These are phyloP conservation scores for Nymphicus hollandicus DNA, from an alignment of 2,113 vertebrate species.

Conservation along the genomic window DNA sequence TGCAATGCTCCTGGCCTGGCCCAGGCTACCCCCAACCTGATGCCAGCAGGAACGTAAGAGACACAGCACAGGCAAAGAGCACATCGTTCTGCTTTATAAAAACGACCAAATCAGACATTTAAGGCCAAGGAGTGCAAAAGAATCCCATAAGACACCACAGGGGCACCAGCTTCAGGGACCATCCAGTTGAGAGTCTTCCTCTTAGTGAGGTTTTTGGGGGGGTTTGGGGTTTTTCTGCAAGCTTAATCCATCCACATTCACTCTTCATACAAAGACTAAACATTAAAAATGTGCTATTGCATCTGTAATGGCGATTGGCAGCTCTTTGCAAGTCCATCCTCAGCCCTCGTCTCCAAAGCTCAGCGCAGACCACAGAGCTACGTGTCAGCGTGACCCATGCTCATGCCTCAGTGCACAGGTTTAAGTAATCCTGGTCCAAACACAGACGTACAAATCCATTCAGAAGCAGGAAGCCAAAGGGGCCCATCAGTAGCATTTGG, in stretches of 20 bases:
- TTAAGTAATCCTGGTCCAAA: not conserved
- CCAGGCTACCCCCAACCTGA: not conserved
- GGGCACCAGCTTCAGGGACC: not conserved
- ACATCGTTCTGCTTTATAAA: slow-evolving; percentile 38
- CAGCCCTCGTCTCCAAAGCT: not conserved
- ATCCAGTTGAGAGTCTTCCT: not conserved
- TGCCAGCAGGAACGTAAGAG: not conserved
- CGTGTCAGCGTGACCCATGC: not conserved
- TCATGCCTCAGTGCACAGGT: not conserved
- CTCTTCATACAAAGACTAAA: not conserved
- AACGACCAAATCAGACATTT: not conserved
- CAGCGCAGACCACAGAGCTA: not conserved
- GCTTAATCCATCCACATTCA: not conserved
- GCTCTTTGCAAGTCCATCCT: not conserved
- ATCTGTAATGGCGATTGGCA: not conserved
- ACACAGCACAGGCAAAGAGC: not conserved
- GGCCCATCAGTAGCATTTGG: not conserved
- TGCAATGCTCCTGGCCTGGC: rapidly evolving
- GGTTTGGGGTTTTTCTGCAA: not conserved
- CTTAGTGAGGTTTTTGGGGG: not conserved
- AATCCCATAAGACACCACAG: not conserved
- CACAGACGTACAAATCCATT: not conserved
- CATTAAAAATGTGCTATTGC: not conserved
- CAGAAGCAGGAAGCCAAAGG: not conserved
- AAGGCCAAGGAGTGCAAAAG: slow-evolving; percentile 23